Evolutionary conservation across 1,140 invertebrate genomes (phyloP), one percentile per base, ranked within the genome.

Genomic region (Sarcophaga peregrina): DNA sequence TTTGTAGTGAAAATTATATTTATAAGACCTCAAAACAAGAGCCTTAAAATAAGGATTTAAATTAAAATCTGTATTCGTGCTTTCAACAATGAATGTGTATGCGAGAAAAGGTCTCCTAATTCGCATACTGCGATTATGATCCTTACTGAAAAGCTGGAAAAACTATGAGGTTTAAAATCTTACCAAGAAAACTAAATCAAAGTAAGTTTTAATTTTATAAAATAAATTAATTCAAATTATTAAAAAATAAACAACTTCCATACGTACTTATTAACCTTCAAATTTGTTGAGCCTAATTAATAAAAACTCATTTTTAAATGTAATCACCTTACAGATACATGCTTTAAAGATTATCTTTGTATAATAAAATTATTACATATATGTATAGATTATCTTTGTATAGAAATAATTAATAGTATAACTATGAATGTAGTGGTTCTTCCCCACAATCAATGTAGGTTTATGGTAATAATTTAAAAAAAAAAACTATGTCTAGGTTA

Each of bases 151-250:
- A 37, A 37, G 75, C 47, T 78, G 75, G 47, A 78, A 17, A 74
- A 74, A 78, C 50, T 48, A 78, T 78, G 75, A 78, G 75, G 75
- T 78, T 47, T 50, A 78, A 78, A 50, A 15, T 20, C 25, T 20
- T 20, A 25, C n/a, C 75, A 3, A 78, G 75, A 52, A 78, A 50
- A 50, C 10, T 78, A 20, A 78, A 50, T 78, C 74, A 76, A 76
- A n/a, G 74, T 76, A 46, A 52, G 50, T 13, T 15, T 68, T 68
- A 25, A 7, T 58, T n/a, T 0, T 13, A 9, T 20, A 3, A 68
- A n/a, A 68, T 20, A 8, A 25, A 5, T 25, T 20, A 20, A 68
- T 68, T 25, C 1, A 52, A 52, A 10, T 52, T 52, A 52, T 52
- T 10, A 3, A 52, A 52, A 52, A 52, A 68, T 68, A 68, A 68